Conservation (phyloP, 1,140 invertebrate species). For the Wasmannia auropunctata region DNA sequence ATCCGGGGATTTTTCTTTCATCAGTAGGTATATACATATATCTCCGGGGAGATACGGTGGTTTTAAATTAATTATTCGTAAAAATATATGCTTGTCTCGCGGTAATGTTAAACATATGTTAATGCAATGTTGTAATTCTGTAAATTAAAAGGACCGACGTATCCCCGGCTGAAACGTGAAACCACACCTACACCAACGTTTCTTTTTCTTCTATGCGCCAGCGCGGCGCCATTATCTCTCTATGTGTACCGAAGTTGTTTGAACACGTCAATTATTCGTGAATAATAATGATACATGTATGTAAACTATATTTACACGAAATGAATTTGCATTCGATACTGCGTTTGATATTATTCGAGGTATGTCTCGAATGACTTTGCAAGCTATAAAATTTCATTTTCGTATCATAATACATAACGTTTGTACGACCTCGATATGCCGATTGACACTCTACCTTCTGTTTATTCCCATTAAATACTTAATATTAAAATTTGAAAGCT, state of each 20-base stretch:
- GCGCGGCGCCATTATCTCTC: background rate
- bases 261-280: background rate
- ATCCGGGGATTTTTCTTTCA: conserved; percentile 11
- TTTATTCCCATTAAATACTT: background rate
- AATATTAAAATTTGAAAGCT: background rate
- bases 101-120: background rate
- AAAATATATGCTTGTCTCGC: background rate
- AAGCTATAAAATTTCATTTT: conserved; percentile 34
- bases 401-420: conserved; percentile 13
- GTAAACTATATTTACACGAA: conserved; percentile 27
- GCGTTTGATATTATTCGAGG: conserved; percentile 14
- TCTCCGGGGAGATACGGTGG: background rate
- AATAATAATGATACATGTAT: background rate
- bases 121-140: background rate
- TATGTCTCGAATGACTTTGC: background rate
- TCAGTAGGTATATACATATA: no score
- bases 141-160: background rate
- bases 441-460: background rate
- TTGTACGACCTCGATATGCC: background rate
- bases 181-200: background rate
- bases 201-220: background rate
- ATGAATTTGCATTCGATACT: conserved; percentile 11
- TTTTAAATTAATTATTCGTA: conserved; percentile 27
- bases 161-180: background rate
- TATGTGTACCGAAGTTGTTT: background rate